Base-by-base conservation (phyloP, 1,140 invertebrate species). In the Drosophila kohkoa region DNA sequence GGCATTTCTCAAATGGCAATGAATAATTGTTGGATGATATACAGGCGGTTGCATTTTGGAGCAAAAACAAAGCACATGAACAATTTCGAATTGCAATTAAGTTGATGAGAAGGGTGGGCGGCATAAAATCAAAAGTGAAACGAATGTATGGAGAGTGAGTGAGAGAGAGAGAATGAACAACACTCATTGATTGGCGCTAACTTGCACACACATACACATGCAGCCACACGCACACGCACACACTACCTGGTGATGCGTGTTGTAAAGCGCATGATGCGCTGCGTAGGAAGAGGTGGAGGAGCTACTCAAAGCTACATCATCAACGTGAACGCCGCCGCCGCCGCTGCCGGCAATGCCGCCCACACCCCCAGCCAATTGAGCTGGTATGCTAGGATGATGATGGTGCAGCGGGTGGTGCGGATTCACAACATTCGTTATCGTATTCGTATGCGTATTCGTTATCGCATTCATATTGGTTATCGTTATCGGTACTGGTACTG, bases 241-340 rank as follows among this genome's bases (percentile, higher is more conserved):
- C 81, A 90, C 86, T 90, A 86, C 86, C 86, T 90, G 79, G 66
- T 90, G 86, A 90, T 89, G 83, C 85, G 83, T 87, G 83, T 73
- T 88, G 83, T 80, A 87, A 60, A 87, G 83, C 77, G 85, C 80
- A 68, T 85, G 81, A 75, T 90, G 85, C 71, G 75, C 78, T 65
- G 78, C 86, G 70, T 85, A 85, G 55, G 85, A 78, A 46, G 73
- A 72, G 75, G 77, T 80, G 80, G 85, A 86, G 85, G 85, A 86
- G 86, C 81, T 85, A 89, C 71, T 79, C 65, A 89, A 88, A 81
- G 20, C 4, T 25, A 38, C 35, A 38, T 89, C 81, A 49, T 85
- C 78, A 63, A 77, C 11, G 70, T 77, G 58, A 65, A 81, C 73
- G 75, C 60, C 32, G 63, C 63, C 67, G 75, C 60, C 46, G 63